Evolutionary conservation across 2,113 vertebrate species (phyloP), one percentile per base, ranked within the genome.

Genomic region (Malaclemys terrapin): DNA sequence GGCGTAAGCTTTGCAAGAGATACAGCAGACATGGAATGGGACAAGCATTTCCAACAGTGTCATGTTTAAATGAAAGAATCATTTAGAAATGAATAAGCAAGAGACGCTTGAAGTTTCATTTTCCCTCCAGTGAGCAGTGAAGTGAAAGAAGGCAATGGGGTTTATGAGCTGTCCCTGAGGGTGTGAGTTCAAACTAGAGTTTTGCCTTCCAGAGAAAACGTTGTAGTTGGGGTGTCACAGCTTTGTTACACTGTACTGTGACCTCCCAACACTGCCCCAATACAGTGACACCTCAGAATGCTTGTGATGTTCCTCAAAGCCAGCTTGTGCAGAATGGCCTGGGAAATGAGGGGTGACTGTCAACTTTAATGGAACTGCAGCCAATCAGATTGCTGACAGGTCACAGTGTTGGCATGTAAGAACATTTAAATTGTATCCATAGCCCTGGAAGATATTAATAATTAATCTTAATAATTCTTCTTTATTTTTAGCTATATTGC

Each of bases 381-480:
- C 22, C 12, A 24, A 76, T 25, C 72, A 27, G 42, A 27, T 14
- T 47, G 11, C 24, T 78, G 22, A 78, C 75, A 24, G 11, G 22
- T 47, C 75, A 47, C 75, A 47, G 20, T 13, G 24, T 24, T 78
- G 22, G 38, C 42, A 76, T 22, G 11, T 45, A 12, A 45, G n/a
- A 45, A 45, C 10, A 45, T 45, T 45, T 45, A 25, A 54, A 5
- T 75, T 50, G 14, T 3, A 86, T 38, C 82, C 45, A 13, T 10
- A 20, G 14, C 65, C 35, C 17, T 35, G 9, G 25, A 5, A 10
- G 35, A 19, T 0, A 6, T 49, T 1, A 17, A 29, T 10, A 85
- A 29, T 20, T 69, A n/a, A 59, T 5, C 13, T 65, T 38, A 76
- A 49, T 22, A 57, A 88, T 0, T 0, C 22, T 45, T 10, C 25